Conservation (phyloP, 2,797 vertebrate genomes). For the Emys orbicularis region DNA sequence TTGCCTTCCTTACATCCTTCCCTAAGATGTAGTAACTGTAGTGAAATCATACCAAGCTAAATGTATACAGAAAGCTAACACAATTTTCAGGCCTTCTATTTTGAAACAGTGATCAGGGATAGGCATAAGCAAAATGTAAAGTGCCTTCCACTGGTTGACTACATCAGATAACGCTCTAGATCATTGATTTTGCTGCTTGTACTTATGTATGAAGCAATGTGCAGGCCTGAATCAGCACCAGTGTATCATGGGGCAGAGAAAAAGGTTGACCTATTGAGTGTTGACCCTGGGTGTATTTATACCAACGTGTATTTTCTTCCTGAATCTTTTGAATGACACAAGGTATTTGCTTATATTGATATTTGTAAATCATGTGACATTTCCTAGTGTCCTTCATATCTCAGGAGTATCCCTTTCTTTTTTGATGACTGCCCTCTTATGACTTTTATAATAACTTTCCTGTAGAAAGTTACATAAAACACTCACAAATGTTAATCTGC, state of each 20-base stretch:
- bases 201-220: slow-evolving; percentile 51
- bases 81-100: slow-evolving; percentile 47
- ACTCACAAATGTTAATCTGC: background rate
- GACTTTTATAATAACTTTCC: background rate
- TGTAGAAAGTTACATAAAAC: background rate
- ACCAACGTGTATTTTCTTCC: background rate
- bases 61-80: slow-evolving; percentile 20
- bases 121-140: slow-evolving; percentile 64
- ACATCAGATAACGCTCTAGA: slow-evolving; percentile 70
- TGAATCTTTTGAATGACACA: background rate
- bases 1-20: slow-evolving; percentile 21
- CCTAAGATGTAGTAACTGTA: background rate
- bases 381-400: background rate
- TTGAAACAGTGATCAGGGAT: slow-evolving; percentile 56
- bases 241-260: background rate
- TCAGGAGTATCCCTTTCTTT: background rate
- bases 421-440: background rate
- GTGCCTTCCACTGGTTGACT: slow-evolving; percentile 53
- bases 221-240: slow-evolving; percentile 68
- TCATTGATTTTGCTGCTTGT: slow-evolving; percentile 74
- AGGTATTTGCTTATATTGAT: background rate
- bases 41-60: background rate
- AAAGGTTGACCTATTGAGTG: background rate
- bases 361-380: background rate
- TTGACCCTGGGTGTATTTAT: background rate